Base-by-base conservation (phyloP, 1,140 invertebrate genomes). In the Stegodyphus dumicola region DNA sequence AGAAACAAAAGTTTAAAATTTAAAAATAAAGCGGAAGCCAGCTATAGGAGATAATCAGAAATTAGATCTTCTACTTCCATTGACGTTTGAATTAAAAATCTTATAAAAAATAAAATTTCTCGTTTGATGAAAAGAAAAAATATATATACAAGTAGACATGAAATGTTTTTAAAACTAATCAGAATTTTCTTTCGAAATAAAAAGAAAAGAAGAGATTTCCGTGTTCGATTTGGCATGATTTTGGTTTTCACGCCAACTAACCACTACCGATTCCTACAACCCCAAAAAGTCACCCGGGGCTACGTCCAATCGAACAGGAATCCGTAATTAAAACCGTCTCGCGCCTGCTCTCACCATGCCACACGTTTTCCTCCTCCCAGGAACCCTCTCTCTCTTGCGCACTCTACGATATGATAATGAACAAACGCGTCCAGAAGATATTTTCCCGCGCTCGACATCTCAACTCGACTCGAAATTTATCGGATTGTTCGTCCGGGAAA, bases 261-360 rank as follows among this genome's bases (percentile, higher is more conserved):
- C 18, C 48, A 18, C 17, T 67, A 60, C 56, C 66, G 64, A 17
- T 76, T 75, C 64, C 52, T n/a, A 67, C 81, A 84, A 84, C 81
- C 81, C 81, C 65, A 84, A 84, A 84, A 84, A 84, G 81, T 54
- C 81, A 84, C 81, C 81, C 81, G 73, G 54, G 81, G 81, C 81
- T 84, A 84, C 81, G 73, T 76, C 81, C 81, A 84, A 84, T 84
- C 81, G 81, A 84, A 84, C 81, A 84, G 81, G 81, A 84, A 84
- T 84, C 81, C 81, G 81, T 84, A 84, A 84, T 84, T 84, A 84
- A 84, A 84, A 84, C 60, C 56, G 81, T 51, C 77, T 60, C n/a
- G 64, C 64, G 74, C 33, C 71, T 48, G 13, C 79, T 18, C 51
- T n/a, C 79, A 74, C 15, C 70, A 18, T 49, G 5, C n/a, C 33